These are phyloP conservation scores for Onychomys arenicola DNA, from an alignment of 2,797 vertebrate genomes.

Conservation along the genomic window DNA sequence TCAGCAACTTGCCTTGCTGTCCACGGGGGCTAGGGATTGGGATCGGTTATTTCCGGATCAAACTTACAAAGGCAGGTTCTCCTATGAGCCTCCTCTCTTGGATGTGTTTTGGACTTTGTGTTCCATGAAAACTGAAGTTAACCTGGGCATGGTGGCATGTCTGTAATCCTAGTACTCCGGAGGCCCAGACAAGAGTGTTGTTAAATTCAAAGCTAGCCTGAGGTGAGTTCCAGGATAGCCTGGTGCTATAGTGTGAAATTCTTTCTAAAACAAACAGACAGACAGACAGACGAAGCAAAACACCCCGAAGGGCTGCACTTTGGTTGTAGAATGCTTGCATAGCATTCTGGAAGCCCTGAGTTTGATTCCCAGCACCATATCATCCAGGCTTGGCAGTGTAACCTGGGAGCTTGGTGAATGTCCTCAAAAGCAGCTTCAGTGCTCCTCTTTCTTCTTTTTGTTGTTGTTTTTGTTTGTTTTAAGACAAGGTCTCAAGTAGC, in stretches of 20 bases:
- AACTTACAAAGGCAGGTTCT: neutral
- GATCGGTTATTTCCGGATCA: too few relatives aligned
- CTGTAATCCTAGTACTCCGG: neutral
- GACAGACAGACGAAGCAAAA: too few relatives aligned
- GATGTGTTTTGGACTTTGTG: neutral
- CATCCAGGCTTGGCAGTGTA: neutral
- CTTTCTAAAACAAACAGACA: neutral
- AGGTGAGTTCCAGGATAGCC: neutral
- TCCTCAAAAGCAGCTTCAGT: neutral
- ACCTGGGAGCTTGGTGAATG: neutral
- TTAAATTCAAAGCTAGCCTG: neutral
- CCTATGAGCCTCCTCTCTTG: neutral
- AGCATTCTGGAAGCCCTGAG: neutral
- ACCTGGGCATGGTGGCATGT: neutral
- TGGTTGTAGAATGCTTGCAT: neutral
- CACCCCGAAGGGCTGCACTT: neutral
- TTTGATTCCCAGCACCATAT: neutral
- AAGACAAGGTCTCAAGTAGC: neutral
- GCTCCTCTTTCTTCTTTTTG: neutral
- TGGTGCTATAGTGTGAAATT: neutral
- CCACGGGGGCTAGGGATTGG: too few relatives aligned
- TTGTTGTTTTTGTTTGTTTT: neutral
- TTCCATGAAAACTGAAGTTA: neutral
- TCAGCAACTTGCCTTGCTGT: neutral
- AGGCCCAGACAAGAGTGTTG: neutral